A percentile compares a stretch with the other conserved stretches of the same genome.
These are phyloP conservation scores for Fulica atra DNA, from an alignment of 2,113 vertebrate species.

Conservation along the genomic window DNA sequence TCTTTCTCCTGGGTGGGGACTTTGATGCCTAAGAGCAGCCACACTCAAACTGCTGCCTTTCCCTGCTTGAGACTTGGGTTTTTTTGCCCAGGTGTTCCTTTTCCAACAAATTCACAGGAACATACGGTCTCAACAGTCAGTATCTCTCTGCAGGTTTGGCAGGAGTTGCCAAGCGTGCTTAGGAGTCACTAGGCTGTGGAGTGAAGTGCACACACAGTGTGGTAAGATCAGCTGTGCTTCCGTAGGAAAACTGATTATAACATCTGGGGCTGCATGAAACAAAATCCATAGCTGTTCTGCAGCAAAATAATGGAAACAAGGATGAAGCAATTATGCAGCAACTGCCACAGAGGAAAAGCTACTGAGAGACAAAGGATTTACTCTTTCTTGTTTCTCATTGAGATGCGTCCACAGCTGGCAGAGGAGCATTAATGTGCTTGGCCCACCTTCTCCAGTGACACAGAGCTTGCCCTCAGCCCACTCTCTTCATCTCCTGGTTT, in stretches of 20 bases:
- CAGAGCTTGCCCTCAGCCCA: background rate
- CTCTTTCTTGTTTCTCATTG: background rate
- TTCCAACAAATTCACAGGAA: background rate
- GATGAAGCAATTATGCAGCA: background rate
- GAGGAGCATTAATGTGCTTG: background rate
- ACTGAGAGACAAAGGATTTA: background rate
- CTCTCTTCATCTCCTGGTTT: background rate
- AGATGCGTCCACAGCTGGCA: background rate
- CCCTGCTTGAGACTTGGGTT: background rate
- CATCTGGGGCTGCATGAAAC: background rate
- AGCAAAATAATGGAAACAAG: background rate
- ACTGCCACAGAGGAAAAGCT: background rate
- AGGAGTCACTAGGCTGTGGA: background rate
- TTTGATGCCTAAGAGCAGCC: background rate
- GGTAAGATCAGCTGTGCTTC: background rate
- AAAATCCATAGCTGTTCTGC: background rate
- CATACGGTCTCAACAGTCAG: rapidly evolving
- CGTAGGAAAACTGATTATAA: background rate
- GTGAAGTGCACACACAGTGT: background rate
- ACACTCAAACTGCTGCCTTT: background rate
- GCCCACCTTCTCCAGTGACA: background rate
- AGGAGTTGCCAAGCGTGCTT: background rate
- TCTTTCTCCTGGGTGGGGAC: background rate
- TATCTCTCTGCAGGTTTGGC: background rate
- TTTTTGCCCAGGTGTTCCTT: background rate